These are phyloP conservation scores for Falco rusticolus DNA, from an alignment of 2,797 vertebrate species.

Conservation along the genomic window DNA sequence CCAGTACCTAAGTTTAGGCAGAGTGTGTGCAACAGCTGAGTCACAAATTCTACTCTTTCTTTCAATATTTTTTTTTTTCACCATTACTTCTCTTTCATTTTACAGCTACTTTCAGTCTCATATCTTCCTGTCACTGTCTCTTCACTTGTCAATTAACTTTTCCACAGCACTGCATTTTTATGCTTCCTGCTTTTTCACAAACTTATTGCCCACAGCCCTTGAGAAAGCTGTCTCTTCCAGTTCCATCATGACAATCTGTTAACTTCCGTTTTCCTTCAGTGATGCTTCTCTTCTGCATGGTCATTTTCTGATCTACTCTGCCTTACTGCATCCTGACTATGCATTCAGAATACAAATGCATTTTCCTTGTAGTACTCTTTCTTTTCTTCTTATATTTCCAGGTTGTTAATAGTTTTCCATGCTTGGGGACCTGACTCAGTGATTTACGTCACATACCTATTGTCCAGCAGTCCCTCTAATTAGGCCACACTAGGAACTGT, in stretches of 20 bases:
- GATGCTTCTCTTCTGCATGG: neutral
- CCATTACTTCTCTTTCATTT: neutral
- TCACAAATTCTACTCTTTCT: neutral
- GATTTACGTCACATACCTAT: neutral
- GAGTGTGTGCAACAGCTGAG: neutral
- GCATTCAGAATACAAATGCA: neutral
- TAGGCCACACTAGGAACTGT: neutral
- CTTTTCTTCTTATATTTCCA: neutral
- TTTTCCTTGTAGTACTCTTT: neutral
- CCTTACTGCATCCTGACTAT: neutral
- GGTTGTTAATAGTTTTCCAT: neutral
- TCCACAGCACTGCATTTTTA: slow-evolving; percentile 3
- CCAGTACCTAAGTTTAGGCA: neutral
- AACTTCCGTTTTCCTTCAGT: neutral
- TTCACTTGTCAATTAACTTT: neutral
- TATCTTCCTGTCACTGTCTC: neutral
- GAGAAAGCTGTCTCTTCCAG: slow-evolving; percentile 32
- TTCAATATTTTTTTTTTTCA: neutral
- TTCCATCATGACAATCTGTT: neutral
- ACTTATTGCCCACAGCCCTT: neutral
- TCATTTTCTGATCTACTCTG: slow-evolving; percentile 8
- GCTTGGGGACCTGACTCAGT: neutral
- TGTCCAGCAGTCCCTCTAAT: neutral
- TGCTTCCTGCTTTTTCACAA: neutral
- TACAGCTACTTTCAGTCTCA: neutral